Conservation (phyloP, 2,888 invertebrate species). For the Caenorhabditis zanzibari region DNA sequence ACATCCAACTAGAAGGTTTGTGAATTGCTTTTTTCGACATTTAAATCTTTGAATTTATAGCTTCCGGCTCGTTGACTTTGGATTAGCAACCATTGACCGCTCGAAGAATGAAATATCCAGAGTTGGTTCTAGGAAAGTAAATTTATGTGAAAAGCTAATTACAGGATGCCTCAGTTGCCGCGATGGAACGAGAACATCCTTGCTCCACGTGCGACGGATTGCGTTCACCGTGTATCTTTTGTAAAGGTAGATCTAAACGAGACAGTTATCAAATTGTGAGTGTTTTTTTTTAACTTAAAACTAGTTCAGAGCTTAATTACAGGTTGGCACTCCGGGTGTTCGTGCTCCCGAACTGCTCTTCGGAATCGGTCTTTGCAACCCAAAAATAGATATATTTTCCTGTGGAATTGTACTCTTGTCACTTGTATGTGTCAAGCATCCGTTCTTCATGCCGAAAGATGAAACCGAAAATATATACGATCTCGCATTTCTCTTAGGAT, state of each 20-base stretch:
- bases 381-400: slow-evolving; percentile 60
- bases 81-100: slow-evolving; percentile 53
- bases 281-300: no score
- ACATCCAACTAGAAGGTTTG: slow-evolving; percentile 29
- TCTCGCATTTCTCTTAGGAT: slow-evolving; percentile 55
- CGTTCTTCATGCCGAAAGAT: slow-evolving; percentile 62
- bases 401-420: slow-evolving; percentile 59
- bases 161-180: slow-evolving; percentile 20
- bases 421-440: slow-evolving; percentile 54
- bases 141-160: neutral
- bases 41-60: slow-evolving; percentile 2
- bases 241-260: slow-evolving; percentile 44
- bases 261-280: slow-evolving; percentile 52
- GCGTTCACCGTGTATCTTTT: slow-evolving; percentile 35
- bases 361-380: slow-evolving; percentile 44
- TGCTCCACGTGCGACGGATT: neutral
- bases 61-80: slow-evolving; percentile 65
- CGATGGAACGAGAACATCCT: slow-evolving; percentile 28
- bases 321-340: slow-evolving; percentile 65
- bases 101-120: slow-evolving; percentile 47
- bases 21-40: neutral
- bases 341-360: slow-evolving; percentile 62
- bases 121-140: slow-evolving; percentile 27
- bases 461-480: slow-evolving; percentile 63
- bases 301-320: neutral